Conservation (phyloP, 2,113 vertebrate genomes). For the Percina caprodes region DNA sequence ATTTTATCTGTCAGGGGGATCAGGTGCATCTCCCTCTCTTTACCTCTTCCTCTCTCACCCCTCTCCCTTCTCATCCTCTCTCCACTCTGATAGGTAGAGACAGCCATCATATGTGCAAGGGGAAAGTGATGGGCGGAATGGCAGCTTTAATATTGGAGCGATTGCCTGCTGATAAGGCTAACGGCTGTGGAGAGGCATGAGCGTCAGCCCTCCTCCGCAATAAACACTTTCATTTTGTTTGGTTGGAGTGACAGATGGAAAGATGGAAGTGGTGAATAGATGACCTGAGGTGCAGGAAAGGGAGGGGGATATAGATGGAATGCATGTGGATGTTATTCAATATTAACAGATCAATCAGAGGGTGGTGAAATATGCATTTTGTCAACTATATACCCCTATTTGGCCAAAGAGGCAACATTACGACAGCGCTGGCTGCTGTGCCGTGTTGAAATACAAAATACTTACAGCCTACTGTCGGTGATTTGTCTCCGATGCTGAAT, state of each 20-base stretch:
- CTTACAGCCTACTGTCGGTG: slow-evolving; percentile 57
- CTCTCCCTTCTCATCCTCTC: slow-evolving; percentile 28
- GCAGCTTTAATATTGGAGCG: slow-evolving; percentile 83
- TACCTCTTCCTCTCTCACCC: neutral
- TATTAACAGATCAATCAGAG: slow-evolving; percentile 85
- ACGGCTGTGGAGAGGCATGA: slow-evolving; percentile 80
- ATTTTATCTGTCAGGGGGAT: slow-evolving; percentile 71
- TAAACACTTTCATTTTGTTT: slow-evolving; percentile 83
- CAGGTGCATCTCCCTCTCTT: slow-evolving; percentile 64
- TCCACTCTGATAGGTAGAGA: slow-evolving; percentile 76
- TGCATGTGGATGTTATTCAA: slow-evolving; percentile 76
- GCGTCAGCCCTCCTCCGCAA: slow-evolving; percentile 80
- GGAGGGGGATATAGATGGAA: slow-evolving; percentile 66
- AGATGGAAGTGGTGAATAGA: slow-evolving; percentile 76
- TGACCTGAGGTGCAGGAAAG: slow-evolving; percentile 66
- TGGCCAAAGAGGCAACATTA: slow-evolving; percentile 68
- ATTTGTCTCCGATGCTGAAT: slow-evolving; percentile 71
- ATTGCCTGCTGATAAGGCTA: slow-evolving; percentile 84
- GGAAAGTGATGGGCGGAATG: slow-evolving; percentile 77
- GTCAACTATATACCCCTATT: slow-evolving; percentile 73
- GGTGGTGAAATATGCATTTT: slow-evolving; percentile 80
- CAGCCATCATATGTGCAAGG: slow-evolving; percentile 77
- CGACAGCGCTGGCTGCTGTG: slow-evolving; percentile 45
- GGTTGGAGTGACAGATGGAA: slow-evolving; percentile 76
- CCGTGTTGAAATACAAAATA: slow-evolving; percentile 65